phyloP scores from a whole-genome alignment of 2,888 invertebrate genomes.

The Tipula helvola region DNA sequence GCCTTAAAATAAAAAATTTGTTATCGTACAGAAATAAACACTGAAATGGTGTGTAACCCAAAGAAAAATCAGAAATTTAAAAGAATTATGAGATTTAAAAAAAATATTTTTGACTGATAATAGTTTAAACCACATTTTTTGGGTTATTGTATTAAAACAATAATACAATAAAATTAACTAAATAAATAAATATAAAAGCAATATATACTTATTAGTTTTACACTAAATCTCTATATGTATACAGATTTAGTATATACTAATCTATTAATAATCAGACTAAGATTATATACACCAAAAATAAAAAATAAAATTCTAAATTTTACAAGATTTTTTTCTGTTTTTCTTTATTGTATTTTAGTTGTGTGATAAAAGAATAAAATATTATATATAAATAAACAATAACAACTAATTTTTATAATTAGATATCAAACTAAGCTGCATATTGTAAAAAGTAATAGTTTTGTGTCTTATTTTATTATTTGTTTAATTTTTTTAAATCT shows the following conservation, averaged over 20 bases:
- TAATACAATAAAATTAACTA: too few relatives aligned
- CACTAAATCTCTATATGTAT: background rate
- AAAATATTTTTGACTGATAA: background rate
- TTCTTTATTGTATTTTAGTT: background rate
- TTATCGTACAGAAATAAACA: too few relatives aligned
- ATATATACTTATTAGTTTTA: background rate
- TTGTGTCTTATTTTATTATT: background rate
- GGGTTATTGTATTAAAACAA: background rate
- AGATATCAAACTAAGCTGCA: background rate
- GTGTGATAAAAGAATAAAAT: background rate
- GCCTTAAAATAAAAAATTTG: background rate
- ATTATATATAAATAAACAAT: background rate
- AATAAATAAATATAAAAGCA: background rate
- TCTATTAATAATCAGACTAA: background rate
- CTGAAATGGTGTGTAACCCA: too few relatives aligned
- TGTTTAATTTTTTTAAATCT: too few relatives aligned
- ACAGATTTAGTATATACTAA: background rate
- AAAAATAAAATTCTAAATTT: background rate
- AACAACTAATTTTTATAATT: background rate
- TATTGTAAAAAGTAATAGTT: background rate
- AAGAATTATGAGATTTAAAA: background rate
- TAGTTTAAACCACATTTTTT: background rate
- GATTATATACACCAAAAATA: background rate
- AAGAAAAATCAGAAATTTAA: too few relatives aligned
- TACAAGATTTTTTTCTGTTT: background rate